Evolutionary conservation across 2,888 invertebrate genomes (phyloP).

Genomic region (Eupithecia vulgata): DNA sequence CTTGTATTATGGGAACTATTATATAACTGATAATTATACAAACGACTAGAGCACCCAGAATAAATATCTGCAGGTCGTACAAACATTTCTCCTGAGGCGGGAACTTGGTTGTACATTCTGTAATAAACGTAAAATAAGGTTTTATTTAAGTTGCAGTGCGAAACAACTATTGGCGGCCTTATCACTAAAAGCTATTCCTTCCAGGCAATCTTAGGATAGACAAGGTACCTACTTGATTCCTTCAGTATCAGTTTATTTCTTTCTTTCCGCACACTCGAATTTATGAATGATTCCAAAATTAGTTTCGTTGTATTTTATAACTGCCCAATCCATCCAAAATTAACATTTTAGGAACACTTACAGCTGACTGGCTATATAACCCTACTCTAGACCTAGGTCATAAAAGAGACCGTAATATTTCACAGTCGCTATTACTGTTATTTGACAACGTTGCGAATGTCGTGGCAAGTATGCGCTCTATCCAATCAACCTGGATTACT

Average conservation of each 20-base stretch:
- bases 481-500: background rate
- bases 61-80: too few relatives aligned
- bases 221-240: background rate
- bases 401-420: constrained; percentile 11
- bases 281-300: background rate
- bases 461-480: background rate
- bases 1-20: too few relatives aligned
- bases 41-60: too few relatives aligned
- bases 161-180: background rate
- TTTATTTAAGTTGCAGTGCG: background rate
- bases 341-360: background rate
- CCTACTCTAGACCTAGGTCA: background rate
- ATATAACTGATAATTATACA: too few relatives aligned
- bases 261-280: background rate
- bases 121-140: background rate
- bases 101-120: background rate
- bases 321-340: background rate
- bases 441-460: constrained; percentile 10
- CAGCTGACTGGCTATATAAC: background rate
- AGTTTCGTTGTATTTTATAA: background rate
- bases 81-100: too few relatives aligned
- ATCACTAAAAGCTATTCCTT: background rate
- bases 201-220: background rate
- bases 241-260: background rate
- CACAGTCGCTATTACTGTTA: background rate